A percentile compares a stretch with the other conserved stretches of the same genome.
phyloP scores from a whole-genome alignment of 2,888 invertebrate genomes.

The Coleophora deauratella region DNA sequence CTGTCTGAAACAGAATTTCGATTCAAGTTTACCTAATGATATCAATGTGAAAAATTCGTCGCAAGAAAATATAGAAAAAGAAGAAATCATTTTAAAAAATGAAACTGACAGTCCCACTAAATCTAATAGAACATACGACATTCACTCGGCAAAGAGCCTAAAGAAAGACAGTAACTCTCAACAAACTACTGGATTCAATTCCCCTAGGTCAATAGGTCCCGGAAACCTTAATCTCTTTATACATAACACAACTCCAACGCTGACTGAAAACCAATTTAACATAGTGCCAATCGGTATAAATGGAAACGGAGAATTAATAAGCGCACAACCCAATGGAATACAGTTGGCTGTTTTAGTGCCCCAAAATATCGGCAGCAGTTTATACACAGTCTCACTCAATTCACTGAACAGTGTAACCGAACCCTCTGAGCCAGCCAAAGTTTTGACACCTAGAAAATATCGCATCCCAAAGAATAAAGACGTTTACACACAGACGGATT shows the following conservation, averaged over 20 bases:
- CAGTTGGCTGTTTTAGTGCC: conserved; percentile 77
- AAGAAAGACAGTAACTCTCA: conserved; percentile 51
- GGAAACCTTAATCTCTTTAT: conserved; percentile 59
- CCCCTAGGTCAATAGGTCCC: conserved; percentile 55
- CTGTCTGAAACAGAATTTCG: conserved; percentile 37
- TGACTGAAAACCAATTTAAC: conserved; percentile 58
- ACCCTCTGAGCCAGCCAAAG: conserved; percentile 40
- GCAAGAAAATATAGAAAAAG: conserved; percentile 20
- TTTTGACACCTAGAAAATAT: conserved; percentile 64
- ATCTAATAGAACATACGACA: conserved; percentile 56
- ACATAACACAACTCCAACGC: conserved; percentile 57
- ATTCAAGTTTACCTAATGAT: conserved; percentile 25
- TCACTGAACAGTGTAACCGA: conserved; percentile 49
- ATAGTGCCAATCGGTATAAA: conserved; percentile 61
- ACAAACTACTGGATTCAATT: conserved; percentile 57
- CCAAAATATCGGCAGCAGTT: conserved; percentile 53
- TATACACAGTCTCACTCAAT: conserved; percentile 60
- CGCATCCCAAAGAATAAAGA: conserved; percentile 70
- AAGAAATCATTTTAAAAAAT: conserved; percentile 26
- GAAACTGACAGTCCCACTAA: conserved; percentile 47
- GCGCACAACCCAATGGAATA: conserved; percentile 61
- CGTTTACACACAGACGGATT: conserved; percentile 81
- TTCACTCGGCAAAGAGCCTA: conserved; percentile 55
- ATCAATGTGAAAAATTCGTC: conserved; percentile 27
- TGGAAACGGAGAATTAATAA: conserved; percentile 49